Base-by-base conservation (phyloP, 2,888 invertebrate genomes). In the Notocelia uddmanniana region DNA sequence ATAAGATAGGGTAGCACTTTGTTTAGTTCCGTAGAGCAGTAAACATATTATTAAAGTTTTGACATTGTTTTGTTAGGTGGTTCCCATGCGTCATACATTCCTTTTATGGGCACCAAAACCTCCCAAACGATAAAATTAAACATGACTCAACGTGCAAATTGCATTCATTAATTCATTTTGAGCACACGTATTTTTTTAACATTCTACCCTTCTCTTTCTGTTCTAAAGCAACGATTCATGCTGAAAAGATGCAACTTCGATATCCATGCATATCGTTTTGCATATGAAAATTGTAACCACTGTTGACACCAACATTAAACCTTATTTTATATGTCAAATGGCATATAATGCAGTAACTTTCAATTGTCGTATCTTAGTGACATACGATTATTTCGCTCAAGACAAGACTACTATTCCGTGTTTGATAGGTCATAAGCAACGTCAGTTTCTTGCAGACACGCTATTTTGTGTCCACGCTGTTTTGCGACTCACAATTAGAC, bases 61-160 rank as follows among this genome's bases (percentile, higher is more conserved):
- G n/a, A n/a, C n/a, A n/a, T n/a, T n/a, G n/a, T n/a, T n/a, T n/a
- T n/a, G n/a, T n/a, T n/a, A n/a, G n/a, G 5, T 26, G 2, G 2
- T 3, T 26, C 5, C 26, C 26, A 26, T 26, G 2, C 26, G 3
- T 26, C 26, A 26, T 26, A 26, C 5, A 26, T 5, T 31, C 8
- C 3, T 8, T 31, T 31, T 2, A 31, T 8, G 31, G 31, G 31
- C 15, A n/a, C 18, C 31, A 58, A 10, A 19, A 11, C 10, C 10
- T 10, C 19, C 13, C 45, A 15, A 26, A 19, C 13, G 13, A 15
- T 21, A 21, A 48, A 48, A 60, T 19, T 23, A 45, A 62, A 48
- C 26, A 62, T 59, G 21, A 62, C n/a, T 9, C 45, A 48, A 26
- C 26, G 10, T 31, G 10, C 45, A 60, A 37, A 23, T 59, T 37